Evolutionary conservation across 1,140 invertebrate species (phyloP), one percentile per base, ranked within the genome.

Genomic region (Hypsibius dujardini): DNA sequence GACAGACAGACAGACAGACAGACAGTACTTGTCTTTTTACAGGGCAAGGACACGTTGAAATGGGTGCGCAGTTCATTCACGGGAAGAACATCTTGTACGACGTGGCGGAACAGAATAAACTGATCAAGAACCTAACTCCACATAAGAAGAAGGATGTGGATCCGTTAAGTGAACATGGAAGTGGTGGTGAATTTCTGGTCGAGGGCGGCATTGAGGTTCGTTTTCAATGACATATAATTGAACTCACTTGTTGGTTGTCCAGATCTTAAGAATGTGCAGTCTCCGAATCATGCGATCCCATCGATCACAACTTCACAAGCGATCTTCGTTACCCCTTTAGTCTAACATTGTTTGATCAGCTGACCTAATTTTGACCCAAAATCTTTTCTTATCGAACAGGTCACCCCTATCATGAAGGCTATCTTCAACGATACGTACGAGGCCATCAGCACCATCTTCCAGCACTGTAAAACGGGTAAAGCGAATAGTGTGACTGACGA

Each of bases 11-110:
- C n/a, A n/a, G n/a, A n/a, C n/a, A n/a, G n/a, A n/a, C n/a, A n/a
- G n/a, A n/a, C n/a, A n/a, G 7, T 56, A 56, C n/a, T 56, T 56
- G 7, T 56, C 7, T 56, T 56, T 56, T 72, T 45, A 42, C 79
- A 71, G 76, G 79, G 1, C 82, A 84, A 2, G 82, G 82, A 73
- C 78, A 83, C 42, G 79, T 91, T 2, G 90, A 94, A 78, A 73
- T 92, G 15, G 90, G 90, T 2, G 90, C 88, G 42, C 87, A 91
- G 77, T 94, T 89, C 88, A 92, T 90, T 74, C 90, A 92, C 75
- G 90, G 90, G 15, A 84, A 90, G 77, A 79, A 84, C 70, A 72
- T 75, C 1, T 60, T 77, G 7, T 77, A 70, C 71, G 72, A 70
- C 7, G 45, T 77, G 46, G 74, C 76, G n/a, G 69, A 70, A 2